A percentile compares a stretch with the other conserved stretches of the same genome.
phyloP scores from a whole-genome alignment of 2,113 vertebrate genomes.

The Ictidomys tridecemlineatus region DNA sequence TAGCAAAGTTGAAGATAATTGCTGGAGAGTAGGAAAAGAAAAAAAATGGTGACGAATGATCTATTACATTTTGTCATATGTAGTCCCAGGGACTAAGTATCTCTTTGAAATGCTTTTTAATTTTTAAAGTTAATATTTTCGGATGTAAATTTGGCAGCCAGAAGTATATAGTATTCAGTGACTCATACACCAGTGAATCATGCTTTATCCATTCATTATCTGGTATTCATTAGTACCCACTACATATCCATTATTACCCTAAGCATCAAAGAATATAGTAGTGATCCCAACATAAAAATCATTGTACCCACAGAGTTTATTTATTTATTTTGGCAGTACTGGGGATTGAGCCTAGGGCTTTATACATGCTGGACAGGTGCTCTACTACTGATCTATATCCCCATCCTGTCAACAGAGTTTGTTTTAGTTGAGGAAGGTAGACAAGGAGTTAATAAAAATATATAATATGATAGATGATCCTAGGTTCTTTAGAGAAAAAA shows the following conservation, averaged over 20 bases:
- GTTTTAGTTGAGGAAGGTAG: background rate
- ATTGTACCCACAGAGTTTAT: background rate
- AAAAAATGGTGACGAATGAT: too few species aligned
- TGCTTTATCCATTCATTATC: background rate
- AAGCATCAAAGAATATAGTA: background rate
- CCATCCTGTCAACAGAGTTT: too few species aligned
- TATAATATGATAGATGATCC: background rate
- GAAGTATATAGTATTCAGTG: background rate
- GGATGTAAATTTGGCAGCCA: background rate
- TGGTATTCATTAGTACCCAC: background rate
- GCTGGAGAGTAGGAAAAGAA: too few species aligned
- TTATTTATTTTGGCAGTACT: background rate
- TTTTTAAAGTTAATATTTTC: background rate
- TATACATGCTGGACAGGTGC: too few species aligned
- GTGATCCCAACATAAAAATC: background rate
- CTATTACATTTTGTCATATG: too few species aligned
- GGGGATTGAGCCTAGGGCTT: too few species aligned
- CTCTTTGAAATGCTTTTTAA: background rate
- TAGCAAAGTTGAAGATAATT: too few species aligned
- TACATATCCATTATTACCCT: background rate
- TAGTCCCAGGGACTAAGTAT: background rate
- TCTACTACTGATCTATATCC: too few species aligned
- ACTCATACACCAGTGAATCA: background rate
- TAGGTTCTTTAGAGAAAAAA: background rate
- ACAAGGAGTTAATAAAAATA: background rate